phyloP scores from a whole-genome alignment of 2,888 invertebrate species.

The Hirtodrosophila cameraria region DNA sequence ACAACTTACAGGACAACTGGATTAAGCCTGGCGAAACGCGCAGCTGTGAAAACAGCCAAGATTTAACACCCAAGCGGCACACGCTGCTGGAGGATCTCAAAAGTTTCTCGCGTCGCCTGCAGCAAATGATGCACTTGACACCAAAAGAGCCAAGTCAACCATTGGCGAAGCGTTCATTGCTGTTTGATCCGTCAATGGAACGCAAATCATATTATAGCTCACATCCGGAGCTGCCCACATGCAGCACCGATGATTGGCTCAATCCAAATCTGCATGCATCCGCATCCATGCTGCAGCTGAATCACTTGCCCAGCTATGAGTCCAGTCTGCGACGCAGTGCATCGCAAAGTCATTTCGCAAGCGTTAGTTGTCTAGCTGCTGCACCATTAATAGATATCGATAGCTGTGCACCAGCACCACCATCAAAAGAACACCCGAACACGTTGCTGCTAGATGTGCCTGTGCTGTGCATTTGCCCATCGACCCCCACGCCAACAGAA shows the following conservation, averaged over 20 bases:
- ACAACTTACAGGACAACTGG: constrained; percentile 75
- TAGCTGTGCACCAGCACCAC: constrained; percentile 1
- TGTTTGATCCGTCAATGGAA: constrained; percentile 40
- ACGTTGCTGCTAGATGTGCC: constrained; percentile 68
- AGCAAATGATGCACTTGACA: constrained; percentile 65
- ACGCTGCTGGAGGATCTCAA: constrained; percentile 79
- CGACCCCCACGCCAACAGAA: constrained; percentile 82
- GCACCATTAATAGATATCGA: constrained; percentile 24
- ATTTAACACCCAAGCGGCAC: constrained; percentile 62
- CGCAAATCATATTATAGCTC: constrained; percentile 78
- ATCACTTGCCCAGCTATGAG: constrained; percentile 58
- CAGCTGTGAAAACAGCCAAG: constrained; percentile 78
- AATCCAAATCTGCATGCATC: constrained; percentile 35
- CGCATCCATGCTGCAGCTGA: constrained; percentile 61
- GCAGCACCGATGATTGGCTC: constrained; percentile 31
- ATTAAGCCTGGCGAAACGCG: constrained; percentile 81
- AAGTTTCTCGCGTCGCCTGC: constrained; percentile 72
- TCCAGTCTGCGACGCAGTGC: constrained; percentile 38
- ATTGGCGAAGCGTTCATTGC: constrained; percentile 27
- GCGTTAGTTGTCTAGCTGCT: constrained; percentile 29
- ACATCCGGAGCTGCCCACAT: constrained; percentile 77
- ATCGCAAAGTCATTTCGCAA: constrained; percentile 43
- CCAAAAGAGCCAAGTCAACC: constrained; percentile 16
- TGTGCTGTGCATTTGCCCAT: constrained; percentile 79
- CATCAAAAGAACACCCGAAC: constrained; percentile 19